phyloP scores from a whole-genome alignment of 1,140 invertebrate genomes.

The Plectus sambesii region DNA sequence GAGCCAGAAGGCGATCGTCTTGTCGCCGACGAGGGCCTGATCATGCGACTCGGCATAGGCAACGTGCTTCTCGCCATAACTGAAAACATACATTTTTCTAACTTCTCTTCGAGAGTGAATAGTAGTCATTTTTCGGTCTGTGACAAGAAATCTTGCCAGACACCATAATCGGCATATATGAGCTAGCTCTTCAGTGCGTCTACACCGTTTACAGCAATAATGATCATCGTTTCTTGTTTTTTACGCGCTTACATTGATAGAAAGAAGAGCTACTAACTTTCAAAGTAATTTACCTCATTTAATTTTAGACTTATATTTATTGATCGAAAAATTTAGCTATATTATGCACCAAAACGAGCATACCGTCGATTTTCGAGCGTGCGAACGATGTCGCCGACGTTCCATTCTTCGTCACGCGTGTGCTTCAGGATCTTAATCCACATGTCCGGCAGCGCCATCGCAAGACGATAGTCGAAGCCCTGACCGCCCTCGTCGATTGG shows the following conservation, averaged over 20 bases:
- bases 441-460: conserved; percentile 95
- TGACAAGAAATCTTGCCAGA: too few species aligned
- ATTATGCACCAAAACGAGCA: background rate
- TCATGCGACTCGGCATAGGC: conserved; percentile 97
- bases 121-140: too few species aligned
- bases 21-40: conserved; percentile 93
- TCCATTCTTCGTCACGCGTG: conserved; percentile 80
- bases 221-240: too few species aligned
- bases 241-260: too few species aligned
- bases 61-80: conserved; percentile 74
- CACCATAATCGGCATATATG: too few species aligned
- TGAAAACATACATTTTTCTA: conserved; percentile 14
- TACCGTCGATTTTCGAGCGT: conserved; percentile 88
- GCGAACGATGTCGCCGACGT: conserved; percentile 78
- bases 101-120: too few species aligned
- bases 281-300: too few species aligned
- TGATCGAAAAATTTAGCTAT: too few species aligned
- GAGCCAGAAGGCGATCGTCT: conserved; percentile 96
- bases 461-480: conserved; percentile 93
- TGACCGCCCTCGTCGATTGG: conserved; percentile 80
- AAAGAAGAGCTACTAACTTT: too few species aligned
- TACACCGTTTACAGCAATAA: too few species aligned
- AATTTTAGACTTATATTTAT: too few species aligned
- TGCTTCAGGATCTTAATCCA: conserved; percentile 77
- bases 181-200: too few species aligned